Evolutionary conservation across 2,888 invertebrate species (phyloP).

Genomic region (Scaeva pyrastri): DNA sequence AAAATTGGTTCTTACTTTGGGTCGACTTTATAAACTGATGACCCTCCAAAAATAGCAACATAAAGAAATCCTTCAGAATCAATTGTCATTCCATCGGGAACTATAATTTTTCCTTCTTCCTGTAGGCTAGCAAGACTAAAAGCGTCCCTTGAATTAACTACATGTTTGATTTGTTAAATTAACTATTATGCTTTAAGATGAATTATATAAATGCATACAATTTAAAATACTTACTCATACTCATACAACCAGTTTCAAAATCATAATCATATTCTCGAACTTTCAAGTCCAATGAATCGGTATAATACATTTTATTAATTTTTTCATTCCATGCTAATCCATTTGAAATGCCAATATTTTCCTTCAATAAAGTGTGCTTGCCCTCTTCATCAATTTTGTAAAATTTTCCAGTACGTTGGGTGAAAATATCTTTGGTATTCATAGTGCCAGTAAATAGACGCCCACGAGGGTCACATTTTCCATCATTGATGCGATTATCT

Average conservation of each 20-base stretch:
- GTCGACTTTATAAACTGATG: conserved; percentile 85
- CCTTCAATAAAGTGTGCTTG: conserved; percentile 78
- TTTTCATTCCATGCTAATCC: conserved; percentile 91
- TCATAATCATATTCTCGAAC: conserved; percentile 91
- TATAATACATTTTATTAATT: conserved; percentile 89
- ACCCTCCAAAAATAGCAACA: conserved; percentile 90
- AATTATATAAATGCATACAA: no score
- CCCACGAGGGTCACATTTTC: conserved; percentile 90
- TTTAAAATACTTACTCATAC: conserved; percentile 83
- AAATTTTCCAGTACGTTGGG: conserved; percentile 81
- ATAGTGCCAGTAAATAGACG: conserved; percentile 89
- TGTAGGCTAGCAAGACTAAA: conserved; percentile 85
- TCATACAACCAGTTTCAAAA: conserved; percentile 87
- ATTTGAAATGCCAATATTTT: conserved; percentile 88
- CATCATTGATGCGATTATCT: conserved; percentile 90
- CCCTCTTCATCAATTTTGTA: conserved; percentile 80
- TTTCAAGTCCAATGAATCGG: conserved; percentile 88
- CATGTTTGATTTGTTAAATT: background rate
- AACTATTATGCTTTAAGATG: no score
- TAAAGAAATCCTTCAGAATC: conserved; percentile 91
- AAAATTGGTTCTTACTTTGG: conserved; percentile 80
- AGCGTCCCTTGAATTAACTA: conserved; percentile 85
- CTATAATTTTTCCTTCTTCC: conserved; percentile 82
- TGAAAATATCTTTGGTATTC: conserved; percentile 81
- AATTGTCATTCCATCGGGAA: conserved; percentile 92